Percentiles rank a stretch among this genome's conserved stretches.
Conservation (phyloP, 1,140 invertebrate genomes). For the Chionoecetes opilio region DNA sequence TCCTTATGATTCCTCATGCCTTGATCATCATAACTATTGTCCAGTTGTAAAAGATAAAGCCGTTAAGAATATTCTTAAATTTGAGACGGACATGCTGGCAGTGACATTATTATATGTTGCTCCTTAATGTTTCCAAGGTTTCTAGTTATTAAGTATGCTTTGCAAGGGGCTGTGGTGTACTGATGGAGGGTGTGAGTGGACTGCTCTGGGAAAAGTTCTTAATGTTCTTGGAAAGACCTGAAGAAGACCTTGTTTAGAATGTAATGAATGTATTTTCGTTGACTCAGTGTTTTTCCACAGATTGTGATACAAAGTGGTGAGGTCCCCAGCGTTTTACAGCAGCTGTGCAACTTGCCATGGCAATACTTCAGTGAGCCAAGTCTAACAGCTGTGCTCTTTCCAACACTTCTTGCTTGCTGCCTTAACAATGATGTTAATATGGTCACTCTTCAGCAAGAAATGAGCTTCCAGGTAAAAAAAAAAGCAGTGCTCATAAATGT, state of each 20-base stretch:
- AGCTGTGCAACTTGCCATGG: slow-evolving; percentile 94
- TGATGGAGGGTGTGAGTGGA: no score
- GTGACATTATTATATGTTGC: no score
- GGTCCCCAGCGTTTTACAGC: slow-evolving; percentile 93
- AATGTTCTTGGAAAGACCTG: neutral
- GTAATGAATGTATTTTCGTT: no score
- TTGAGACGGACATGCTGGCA: no score
- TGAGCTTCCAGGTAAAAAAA: slow-evolving; percentile 88
- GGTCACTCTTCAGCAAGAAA: slow-evolving; percentile 90
- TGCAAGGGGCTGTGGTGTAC: neutral
- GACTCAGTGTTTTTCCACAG: slow-evolving; percentile 86
- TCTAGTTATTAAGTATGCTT: neutral
- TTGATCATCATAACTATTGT: no score
- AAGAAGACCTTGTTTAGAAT: neutral
- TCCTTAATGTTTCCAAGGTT: no score
- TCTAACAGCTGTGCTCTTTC: slow-evolving; percentile 91
- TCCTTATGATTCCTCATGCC: neutral
- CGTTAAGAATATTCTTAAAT: no score
- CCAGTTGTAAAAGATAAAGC: no score
- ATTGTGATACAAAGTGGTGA: slow-evolving; percentile 91
- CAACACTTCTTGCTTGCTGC: slow-evolving; percentile 93
- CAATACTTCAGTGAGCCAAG: slow-evolving; percentile 92
- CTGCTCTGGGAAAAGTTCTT: neutral
- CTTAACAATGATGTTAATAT: slow-evolving; percentile 88
- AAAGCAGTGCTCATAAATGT: neutral